Conservation (phyloP, 2,113 vertebrate genomes). For the Pterocles burchelli region DNA sequence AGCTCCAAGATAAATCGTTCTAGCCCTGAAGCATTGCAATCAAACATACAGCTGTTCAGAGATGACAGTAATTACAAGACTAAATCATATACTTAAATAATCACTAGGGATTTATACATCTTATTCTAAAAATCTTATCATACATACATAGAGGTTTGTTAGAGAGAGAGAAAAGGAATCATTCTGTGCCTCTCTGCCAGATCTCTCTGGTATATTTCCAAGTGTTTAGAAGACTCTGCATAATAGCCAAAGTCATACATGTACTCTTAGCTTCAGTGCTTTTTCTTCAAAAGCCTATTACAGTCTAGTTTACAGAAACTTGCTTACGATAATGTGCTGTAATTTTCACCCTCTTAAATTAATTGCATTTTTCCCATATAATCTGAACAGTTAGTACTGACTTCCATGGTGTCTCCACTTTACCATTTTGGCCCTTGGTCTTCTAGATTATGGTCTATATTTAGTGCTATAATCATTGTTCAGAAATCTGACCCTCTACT, state of each 20-base stretch:
- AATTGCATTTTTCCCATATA: not conserved
- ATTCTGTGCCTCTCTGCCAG: not conserved
- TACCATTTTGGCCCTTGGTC: not conserved
- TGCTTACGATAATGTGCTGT: not conserved
- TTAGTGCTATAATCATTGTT: not conserved
- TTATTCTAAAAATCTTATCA: slow-evolving; percentile 22
- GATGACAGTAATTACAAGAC: slow-evolving; percentile 26
- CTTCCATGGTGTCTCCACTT: not conserved
- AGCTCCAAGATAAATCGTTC: slow-evolving; percentile 56
- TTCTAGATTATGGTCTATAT: not conserved
- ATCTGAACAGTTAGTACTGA: not conserved
- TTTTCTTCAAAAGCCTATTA: not conserved
- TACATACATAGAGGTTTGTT: not conserved
- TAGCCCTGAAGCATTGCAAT: not conserved
- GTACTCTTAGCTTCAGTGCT: not conserved
- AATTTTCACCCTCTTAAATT: slow-evolving; percentile 2
- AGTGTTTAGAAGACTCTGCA: not conserved
- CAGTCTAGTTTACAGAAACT: not conserved
- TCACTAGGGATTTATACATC: slow-evolving; percentile 26
- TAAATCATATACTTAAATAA: slow-evolving; percentile 52
- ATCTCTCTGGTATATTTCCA: not conserved
- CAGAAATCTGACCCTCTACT: not conserved
- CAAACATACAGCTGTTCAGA: not conserved
- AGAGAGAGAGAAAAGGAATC: not conserved
- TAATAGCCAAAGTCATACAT: not conserved